A percentile compares a stretch with the other conserved stretches of the same genome.
These are phyloP conservation scores for Cataglyphis altisquamis DNA, from an alignment of 2,888 invertebrate genomes.

Conservation along the genomic window DNA sequence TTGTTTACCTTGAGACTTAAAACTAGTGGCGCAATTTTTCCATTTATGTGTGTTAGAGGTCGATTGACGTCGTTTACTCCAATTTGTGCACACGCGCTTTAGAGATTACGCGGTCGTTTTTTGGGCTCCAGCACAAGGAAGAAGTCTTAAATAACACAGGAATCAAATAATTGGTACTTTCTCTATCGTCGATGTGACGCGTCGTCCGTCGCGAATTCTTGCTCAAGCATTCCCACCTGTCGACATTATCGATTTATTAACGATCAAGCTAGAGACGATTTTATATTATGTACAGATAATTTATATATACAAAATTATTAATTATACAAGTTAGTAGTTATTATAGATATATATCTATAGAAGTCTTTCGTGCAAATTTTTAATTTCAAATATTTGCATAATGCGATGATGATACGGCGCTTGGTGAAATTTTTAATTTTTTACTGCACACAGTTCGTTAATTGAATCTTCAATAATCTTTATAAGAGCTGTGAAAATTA, in stretches of 20 bases:
- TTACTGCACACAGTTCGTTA: background rate
- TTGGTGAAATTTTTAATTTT: slow-evolving; percentile 20
- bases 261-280: background rate
- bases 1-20: slow-evolving; percentile 33
- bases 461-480: slow-evolving; percentile 37
- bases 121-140: slow-evolving; percentile 20
- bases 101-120: slow-evolving; percentile 7
- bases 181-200: slow-evolving; percentile 2
- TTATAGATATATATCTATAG: background rate
- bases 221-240: slow-evolving; percentile 33
- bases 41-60: slow-evolving; percentile 1
- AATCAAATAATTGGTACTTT: slow-evolving; percentile 26
- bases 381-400: slow-evolving; percentile 14
- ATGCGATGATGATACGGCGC: background rate
- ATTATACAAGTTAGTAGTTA: background rate
- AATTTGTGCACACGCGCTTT: background rate
- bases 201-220: slow-evolving; percentile 37
- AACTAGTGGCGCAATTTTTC: slow-evolving; percentile 19
- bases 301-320: background rate
- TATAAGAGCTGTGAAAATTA: background rate
- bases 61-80: slow-evolving; percentile 41
- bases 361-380: background rate
- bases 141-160: slow-evolving; percentile 20
- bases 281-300: background rate
- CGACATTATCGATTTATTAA: slow-evolving; percentile 38